phyloP scores from a whole-genome alignment of 2,113 vertebrate genomes.

The Phainopepla nitens region DNA sequence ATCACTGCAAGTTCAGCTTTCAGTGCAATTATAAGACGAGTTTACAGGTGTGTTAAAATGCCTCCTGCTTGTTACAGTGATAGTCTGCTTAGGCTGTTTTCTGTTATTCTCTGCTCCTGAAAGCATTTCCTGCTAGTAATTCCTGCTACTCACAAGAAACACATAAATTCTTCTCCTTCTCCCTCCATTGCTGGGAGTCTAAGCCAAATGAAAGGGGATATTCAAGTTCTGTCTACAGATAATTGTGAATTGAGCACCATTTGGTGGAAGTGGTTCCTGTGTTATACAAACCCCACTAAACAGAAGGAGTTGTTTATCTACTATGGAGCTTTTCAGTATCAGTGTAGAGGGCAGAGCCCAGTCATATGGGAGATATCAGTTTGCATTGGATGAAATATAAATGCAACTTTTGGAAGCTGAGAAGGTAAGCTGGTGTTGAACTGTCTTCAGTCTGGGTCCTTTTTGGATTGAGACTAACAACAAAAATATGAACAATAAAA shows the following conservation, averaged over 20 bases:
- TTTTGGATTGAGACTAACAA: neutral
- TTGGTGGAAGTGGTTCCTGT: neutral
- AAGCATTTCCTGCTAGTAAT: neutral
- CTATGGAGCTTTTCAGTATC: neutral
- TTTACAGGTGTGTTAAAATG: neutral
- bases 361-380: neutral
- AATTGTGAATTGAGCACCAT: neutral
- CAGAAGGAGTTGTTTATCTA: neutral
- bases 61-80: neutral
- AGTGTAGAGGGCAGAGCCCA: neutral
- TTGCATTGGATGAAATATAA: neutral
- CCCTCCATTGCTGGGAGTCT: neutral
- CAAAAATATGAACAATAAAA: neutral
- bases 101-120: neutral
- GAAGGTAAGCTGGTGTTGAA: neutral
- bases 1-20: neutral
- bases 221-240: neutral
- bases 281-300: neutral
- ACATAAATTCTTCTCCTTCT: neutral
- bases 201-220: neutral
- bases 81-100: neutral
- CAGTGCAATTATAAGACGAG: slow-evolving; percentile 3
- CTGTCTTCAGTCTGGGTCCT: neutral
- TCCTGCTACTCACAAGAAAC: neutral
- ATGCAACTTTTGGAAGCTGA: neutral